Conservation (phyloP, 2,113 vertebrate species). For the Hipposideros armiger region DNA sequence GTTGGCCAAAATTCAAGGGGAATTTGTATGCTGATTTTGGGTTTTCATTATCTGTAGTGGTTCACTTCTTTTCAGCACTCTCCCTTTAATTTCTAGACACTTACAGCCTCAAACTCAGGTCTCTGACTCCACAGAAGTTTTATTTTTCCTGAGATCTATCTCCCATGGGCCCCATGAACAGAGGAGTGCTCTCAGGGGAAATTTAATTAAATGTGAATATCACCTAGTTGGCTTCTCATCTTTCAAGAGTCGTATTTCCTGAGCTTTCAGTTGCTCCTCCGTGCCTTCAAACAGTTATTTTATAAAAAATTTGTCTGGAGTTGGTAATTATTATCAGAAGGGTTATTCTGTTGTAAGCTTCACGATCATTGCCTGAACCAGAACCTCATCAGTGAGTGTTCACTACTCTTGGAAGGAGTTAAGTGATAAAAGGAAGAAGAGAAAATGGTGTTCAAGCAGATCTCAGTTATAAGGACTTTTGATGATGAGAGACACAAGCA, state of each 20-base stretch:
- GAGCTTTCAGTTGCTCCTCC: not conserved
- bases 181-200: not conserved
- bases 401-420: not conserved
- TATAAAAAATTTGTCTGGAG: not conserved
- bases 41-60: not conserved
- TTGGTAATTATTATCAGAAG: not conserved
- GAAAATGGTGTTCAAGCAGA: slow-evolving; percentile 1
- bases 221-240: not conserved
- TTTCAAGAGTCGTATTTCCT: not conserved
- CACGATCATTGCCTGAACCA: not conserved
- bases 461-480: not conserved
- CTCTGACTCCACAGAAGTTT: not conserved
- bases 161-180: not conserved
- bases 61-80: not conserved
- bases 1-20: not conserved
- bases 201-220: not conserved
- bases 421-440: not conserved
- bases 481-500: not conserved
- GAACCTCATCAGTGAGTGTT: not conserved
- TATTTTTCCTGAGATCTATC: not conserved
- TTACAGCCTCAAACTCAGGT: not conserved
- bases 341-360: not conserved
- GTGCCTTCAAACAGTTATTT: not conserved
- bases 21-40: not conserved
- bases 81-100: not conserved